phyloP scores from a whole-genome alignment of 2,888 invertebrate species.

The Polyploca ridens region DNA sequence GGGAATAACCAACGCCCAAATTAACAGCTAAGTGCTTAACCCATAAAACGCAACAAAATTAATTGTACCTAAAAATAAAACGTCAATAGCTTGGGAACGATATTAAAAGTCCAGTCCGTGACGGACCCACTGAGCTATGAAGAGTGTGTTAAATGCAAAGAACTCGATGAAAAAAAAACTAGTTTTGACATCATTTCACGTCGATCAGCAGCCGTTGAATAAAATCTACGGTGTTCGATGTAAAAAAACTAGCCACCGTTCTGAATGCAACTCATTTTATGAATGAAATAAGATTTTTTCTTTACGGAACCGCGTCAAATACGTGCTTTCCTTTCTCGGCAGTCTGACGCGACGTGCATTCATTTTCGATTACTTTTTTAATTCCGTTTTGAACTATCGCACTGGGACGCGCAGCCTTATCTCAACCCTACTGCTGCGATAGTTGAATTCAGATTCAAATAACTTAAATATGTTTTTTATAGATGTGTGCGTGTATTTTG shows the following conservation, averaged over 20 bases:
- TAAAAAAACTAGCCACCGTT: conserved; percentile 53
- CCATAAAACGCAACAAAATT: conserved; percentile 10
- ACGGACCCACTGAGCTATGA: conserved; percentile 70
- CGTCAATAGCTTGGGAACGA: conserved; percentile 52
- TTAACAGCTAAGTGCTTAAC: conserved; percentile 3
- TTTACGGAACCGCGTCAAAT: conserved; percentile 75
- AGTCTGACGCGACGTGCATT: conserved; percentile 76
- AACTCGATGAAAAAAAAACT: conserved; percentile 46
- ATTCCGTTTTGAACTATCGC: conserved; percentile 54
- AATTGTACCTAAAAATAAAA: conserved; percentile 35
- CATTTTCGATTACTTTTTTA: conserved; percentile 69
- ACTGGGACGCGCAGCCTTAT: conserved; percentile 27
- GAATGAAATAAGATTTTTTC: conserved; percentile 83
- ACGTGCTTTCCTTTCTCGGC: conserved; percentile 81
- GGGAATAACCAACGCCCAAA: not conserved
- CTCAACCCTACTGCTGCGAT: conserved; percentile 24
- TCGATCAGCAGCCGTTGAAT: conserved; percentile 67
- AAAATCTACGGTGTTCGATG: conserved; percentile 38
- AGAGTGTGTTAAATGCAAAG: conserved; percentile 75
- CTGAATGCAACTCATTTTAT: conserved; percentile 83
- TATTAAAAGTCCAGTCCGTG: conserved; percentile 55
- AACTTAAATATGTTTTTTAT: conserved; percentile 22
- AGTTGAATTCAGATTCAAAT: conserved; percentile 34
- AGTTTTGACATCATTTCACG: conserved; percentile 80
- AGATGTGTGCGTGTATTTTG: conserved; percentile 45